These are phyloP conservation scores for Andricus curvator DNA, from an alignment of 2,888 invertebrate genomes.

Conservation along the genomic window DNA sequence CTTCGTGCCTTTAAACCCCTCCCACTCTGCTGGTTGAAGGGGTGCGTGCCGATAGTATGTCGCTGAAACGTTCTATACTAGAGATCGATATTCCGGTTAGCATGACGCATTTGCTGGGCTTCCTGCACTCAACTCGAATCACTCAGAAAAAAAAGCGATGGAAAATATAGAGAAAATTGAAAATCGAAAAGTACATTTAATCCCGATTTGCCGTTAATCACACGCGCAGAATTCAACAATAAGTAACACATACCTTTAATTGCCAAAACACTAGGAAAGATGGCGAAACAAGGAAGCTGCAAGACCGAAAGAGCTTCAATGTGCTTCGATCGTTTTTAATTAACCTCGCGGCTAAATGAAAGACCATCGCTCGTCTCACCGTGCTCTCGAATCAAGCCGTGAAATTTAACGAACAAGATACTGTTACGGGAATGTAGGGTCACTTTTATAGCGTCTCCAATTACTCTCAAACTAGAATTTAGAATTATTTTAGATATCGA, in stretches of 20 bases:
- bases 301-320: not conserved
- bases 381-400: conserved; percentile 20
- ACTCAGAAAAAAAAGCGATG: conserved; percentile 22
- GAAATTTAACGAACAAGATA: conserved; percentile 37
- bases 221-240: not conserved
- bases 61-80: conserved; percentile 47
- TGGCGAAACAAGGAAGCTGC: conserved; percentile 41
- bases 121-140: conserved; percentile 45
- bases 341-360: conserved; percentile 57
- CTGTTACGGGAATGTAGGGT: conserved; percentile 16
- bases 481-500: not conserved
- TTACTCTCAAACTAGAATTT: not conserved
- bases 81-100: conserved; percentile 62
- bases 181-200: not conserved
- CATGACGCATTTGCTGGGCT: conserved; percentile 52
- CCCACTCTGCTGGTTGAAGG: conserved; percentile 45
- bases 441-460: not conserved
- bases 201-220: not conserved
- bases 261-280: conserved; percentile 43
- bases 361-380: conserved; percentile 50
- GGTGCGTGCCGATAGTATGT: conserved; percentile 56
- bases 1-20: conserved; percentile 38
- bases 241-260: not conserved
- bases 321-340: conserved; percentile 59
- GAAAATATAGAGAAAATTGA: not conserved